These are phyloP conservation scores for Athrips mouffetella DNA, from an alignment of 2,888 invertebrate species.

Conservation along the genomic window DNA sequence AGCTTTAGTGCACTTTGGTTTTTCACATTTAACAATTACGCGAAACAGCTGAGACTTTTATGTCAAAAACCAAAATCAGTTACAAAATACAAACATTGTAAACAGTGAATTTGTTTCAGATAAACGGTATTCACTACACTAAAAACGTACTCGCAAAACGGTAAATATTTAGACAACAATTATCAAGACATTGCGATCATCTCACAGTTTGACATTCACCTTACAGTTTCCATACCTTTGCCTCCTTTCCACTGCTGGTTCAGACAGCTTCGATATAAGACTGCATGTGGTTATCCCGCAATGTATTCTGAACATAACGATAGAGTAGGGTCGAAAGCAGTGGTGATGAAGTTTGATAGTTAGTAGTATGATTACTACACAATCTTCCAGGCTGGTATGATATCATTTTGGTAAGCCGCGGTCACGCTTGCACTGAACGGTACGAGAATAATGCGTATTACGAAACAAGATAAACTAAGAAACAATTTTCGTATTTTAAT, in stretches of 20 bases:
- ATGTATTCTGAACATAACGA: neutral
- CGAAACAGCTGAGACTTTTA: too few species aligned
- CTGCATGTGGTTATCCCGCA: neutral
- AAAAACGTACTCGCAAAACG: slow-evolving; percentile 49
- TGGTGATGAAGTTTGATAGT: slow-evolving; percentile 32
- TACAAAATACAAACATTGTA: too few species aligned
- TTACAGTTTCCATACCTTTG: neutral
- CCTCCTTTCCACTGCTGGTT: slow-evolving; percentile 31
- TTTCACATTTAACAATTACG: too few species aligned
- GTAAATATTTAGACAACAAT: slow-evolving; percentile 73
- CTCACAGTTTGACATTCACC: slow-evolving; percentile 22
- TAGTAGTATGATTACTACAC: slow-evolving; percentile 61
- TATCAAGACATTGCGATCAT: slow-evolving; percentile 61
- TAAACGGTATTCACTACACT: slow-evolving; percentile 30
- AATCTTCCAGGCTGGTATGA: slow-evolving; percentile 63
- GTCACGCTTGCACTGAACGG: slow-evolving; percentile 44
- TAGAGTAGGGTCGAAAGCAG: neutral
- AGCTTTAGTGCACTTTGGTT: too few species aligned
- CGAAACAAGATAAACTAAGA: too few species aligned
- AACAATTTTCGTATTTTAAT: too few species aligned
- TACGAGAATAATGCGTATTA: too few species aligned
- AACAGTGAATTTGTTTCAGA: slow-evolving; percentile 41
- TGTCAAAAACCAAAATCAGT: too few species aligned
- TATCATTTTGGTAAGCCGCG: slow-evolving; percentile 65
- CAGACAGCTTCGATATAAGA: neutral